phyloP scores from a whole-genome alignment of 2,888 invertebrate genomes.

The Noctua janthina region DNA sequence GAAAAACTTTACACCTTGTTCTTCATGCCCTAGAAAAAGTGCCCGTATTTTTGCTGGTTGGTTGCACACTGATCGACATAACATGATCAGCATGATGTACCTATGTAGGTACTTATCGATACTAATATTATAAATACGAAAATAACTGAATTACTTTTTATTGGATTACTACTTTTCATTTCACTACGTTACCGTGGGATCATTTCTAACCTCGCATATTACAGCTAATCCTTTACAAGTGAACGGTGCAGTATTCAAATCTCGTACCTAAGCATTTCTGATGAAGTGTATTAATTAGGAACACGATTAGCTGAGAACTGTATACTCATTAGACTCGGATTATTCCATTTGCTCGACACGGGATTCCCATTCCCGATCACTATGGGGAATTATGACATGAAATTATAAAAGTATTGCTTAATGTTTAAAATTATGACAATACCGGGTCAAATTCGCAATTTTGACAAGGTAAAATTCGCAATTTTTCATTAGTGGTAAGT shows the following conservation, averaged over 20 bases:
- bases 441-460: background rate
- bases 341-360: slow-evolving; percentile 73
- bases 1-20: too few relatives aligned
- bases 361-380: slow-evolving; percentile 69
- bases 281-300: slow-evolving; percentile 42
- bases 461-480: too few relatives aligned
- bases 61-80: background rate
- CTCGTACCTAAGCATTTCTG: slow-evolving; percentile 34
- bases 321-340: slow-evolving; percentile 69
- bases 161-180: background rate
- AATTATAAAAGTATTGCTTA: slow-evolving; percentile 45
- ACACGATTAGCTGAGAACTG: slow-evolving; percentile 60
- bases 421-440: background rate
- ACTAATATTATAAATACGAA: background rate
- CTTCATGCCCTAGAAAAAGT: background rate
- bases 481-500: background rate
- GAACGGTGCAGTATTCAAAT: slow-evolving; percentile 1
- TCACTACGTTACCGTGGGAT: background rate
- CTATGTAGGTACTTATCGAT: background rate
- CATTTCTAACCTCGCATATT: background rate
- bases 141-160: background rate
- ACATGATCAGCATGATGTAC: background rate
- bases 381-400: slow-evolving; percentile 52
- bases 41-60: background rate
- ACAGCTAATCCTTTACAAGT: background rate